Evolutionary conservation across 2,797 vertebrate genomes (phyloP), one percentile per base, ranked within the genome.

Genomic region (Gymnoscopelus braueri): DNA sequence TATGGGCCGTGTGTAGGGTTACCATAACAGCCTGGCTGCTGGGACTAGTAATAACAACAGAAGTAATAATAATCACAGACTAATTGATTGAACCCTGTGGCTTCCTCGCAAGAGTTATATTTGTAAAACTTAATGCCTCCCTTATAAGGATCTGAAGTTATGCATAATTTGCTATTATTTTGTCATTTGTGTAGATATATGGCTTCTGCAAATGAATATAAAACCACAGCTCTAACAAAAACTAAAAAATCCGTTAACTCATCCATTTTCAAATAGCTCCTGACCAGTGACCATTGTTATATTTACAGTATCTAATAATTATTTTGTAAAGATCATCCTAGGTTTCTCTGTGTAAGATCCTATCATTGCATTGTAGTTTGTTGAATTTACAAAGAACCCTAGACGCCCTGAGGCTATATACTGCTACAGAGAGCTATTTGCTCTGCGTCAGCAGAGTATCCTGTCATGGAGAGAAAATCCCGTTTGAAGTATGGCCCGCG

Each of bases 381-480:
- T 87, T 86, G 87, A 85, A 87, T 92, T 85, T 87, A 87, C 87
- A 90, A 90, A 88, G 83, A 79, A 69, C 83, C 86, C 88, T 77
- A 12, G 86, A 81, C 87, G 85, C 88, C 92, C 92, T 80, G 83
- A 53, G 86, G 92, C 88, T 81, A 87, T 88, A 88, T 83, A 76
- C 86, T 81, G 87, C 91, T 82, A 79, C 84, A 88, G 90, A 88
- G 90, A 93, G 90, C 90, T 90, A 89, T 91, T 91, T 91, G 88
- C 88, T 86, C 77, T 89, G 88, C 88, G 91, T 92, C 92, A 92
- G 89, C 87, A 84, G 90, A 90, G 91, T 91, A 90, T 91, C 91
- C 91, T 94, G 93, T 94, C 93, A 94, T 92, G 92, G 92, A 92
- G 90, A 91, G 93, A 92, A 94, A 95, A 94, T 94, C 93, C 89